Conservation (phyloP, 2,113 vertebrate genomes). For the Gymnobelideus leadbeateri region DNA sequence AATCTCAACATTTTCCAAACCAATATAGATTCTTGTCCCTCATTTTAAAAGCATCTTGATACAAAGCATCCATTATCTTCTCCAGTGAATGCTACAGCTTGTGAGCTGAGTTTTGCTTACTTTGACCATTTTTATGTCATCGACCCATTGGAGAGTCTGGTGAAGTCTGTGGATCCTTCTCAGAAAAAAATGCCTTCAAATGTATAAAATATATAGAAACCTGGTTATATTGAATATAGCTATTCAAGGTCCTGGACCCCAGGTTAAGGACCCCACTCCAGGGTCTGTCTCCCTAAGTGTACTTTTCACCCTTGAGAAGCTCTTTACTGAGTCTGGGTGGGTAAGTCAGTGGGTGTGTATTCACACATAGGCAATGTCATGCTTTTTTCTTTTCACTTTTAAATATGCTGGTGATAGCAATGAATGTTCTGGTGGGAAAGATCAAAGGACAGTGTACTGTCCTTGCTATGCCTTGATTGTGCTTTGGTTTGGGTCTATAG, state of each 20-base stretch:
- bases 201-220: neutral
- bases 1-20: conserved; percentile 51
- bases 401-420: conserved; percentile 16
- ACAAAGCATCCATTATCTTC: conserved; percentile 33
- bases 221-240: neutral
- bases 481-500: conserved; percentile 13
- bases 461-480: neutral
- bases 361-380: neutral
- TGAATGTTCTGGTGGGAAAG: conserved; percentile 25
- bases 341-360: neutral
- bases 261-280: neutral
- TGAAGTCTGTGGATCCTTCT: neutral
- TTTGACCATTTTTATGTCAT: neutral
- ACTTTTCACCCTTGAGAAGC: neutral
- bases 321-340: neutral
- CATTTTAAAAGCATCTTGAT: conserved; percentile 52
- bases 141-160: neutral
- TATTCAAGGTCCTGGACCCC: neutral
- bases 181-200: neutral
- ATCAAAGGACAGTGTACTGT: neutral
- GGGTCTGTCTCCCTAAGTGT: conserved; percentile 17
- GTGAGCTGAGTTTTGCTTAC: neutral
- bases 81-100: conserved; percentile 19
- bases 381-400: conserved; percentile 20
- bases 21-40: conserved; percentile 51